Evolutionary conservation across 2,888 invertebrate genomes (phyloP).

Genomic region (Zaprionus lineosus): DNA sequence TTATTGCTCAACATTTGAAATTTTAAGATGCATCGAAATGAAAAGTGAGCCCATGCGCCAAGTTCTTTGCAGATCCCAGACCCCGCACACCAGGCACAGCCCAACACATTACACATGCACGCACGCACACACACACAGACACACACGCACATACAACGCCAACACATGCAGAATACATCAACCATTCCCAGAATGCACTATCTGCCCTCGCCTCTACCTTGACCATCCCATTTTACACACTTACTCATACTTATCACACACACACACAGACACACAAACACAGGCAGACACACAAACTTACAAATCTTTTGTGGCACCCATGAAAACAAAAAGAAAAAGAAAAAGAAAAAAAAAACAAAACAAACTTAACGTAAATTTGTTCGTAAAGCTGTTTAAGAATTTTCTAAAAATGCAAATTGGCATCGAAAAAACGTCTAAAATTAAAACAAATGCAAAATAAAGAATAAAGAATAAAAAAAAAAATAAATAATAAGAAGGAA

Average conservation of each 20-base stretch:
- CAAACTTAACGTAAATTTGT: slow-evolving; percentile 46
- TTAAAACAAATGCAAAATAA: slow-evolving; percentile 41
- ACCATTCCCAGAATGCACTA: slow-evolving; percentile 31
- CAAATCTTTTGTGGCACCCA: slow-evolving; percentile 61
- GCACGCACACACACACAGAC: background rate
- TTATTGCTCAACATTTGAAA: slow-evolving; percentile 40
- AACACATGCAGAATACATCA: no score
- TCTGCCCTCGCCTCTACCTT: slow-evolving; percentile 2
- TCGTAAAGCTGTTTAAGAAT: slow-evolving; percentile 58
- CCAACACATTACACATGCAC: no score
- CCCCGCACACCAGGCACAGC: no score
- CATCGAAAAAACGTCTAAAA: slow-evolving; percentile 50
- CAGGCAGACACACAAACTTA: background rate
- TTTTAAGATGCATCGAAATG: slow-evolving; percentile 19
- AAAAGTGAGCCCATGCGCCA: slow-evolving; percentile 1
- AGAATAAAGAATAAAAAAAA: slow-evolving; percentile 26
- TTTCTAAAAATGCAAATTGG: slow-evolving; percentile 57
- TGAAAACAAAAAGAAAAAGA: slow-evolving; percentile 36
- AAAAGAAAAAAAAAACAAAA: slow-evolving; percentile 29
- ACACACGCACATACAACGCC: slow-evolving; percentile 5
- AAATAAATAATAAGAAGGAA: slow-evolving; percentile 12
- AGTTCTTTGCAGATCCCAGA: slow-evolving; percentile 8
- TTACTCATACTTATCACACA: slow-evolving; percentile 1
- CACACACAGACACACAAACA: slow-evolving; percentile 2
- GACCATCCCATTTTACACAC: background rate